Evolutionary conservation across 1,140 invertebrate genomes (phyloP).

Genomic region (Trichomalopsis sarcophagae): DNA sequence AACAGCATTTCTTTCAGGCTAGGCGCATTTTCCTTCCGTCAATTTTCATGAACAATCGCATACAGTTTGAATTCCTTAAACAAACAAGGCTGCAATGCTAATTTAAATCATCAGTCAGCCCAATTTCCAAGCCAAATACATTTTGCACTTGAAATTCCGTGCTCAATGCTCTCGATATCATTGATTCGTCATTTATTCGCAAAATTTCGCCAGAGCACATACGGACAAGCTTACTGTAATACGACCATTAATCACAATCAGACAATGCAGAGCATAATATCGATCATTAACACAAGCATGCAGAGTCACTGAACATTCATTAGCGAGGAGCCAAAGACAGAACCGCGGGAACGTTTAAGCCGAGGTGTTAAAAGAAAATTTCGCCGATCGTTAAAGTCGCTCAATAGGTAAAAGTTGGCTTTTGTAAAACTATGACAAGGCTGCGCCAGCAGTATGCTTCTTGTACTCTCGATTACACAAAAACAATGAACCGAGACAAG

Average conservation of each 20-base stretch:
- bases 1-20: background rate
- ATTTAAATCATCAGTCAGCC: no score
- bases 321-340: background rate
- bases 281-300: background rate
- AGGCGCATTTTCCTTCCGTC: background rate
- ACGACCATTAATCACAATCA: background rate
- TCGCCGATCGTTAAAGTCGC: background rate
- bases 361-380: background rate
- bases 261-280: background rate
- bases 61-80: no score
- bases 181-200: no score
- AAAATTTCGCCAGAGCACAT: no score
- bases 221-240: background rate
- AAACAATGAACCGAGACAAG: conserved; percentile 32
- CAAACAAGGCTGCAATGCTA: no score
- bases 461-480: conserved; percentile 37
- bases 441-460: background rate
- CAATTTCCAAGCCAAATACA: no score
- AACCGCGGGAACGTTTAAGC: background rate
- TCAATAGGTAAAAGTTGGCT: background rate
- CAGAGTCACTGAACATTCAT: background rate
- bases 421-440: conserved; percentile 29
- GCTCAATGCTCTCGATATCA: no score
- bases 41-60: background rate
- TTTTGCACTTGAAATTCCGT: no score